phyloP scores from a whole-genome alignment of 1,140 invertebrate genomes.

The Rhizoglyphus robini region DNA sequence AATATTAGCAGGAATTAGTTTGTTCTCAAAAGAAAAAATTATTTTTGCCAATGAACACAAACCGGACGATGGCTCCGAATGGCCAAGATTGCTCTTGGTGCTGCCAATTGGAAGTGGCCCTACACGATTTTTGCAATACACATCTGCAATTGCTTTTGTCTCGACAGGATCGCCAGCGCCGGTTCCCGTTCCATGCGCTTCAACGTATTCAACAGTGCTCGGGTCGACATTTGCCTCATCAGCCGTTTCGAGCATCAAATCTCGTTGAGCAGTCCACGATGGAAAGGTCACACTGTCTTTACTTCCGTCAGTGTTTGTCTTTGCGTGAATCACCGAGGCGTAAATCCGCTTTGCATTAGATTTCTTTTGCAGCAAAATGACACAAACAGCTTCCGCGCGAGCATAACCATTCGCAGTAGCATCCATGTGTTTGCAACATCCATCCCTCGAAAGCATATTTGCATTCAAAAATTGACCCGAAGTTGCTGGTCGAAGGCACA shows the following conservation, averaged over 20 bases:
- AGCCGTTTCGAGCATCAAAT: conserved; percentile 32
- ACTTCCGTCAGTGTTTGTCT: conserved; percentile 44
- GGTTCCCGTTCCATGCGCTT: conserved; percentile 40
- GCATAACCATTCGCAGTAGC: conserved; percentile 75
- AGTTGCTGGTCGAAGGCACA: conserved; percentile 69
- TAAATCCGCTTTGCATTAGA: conserved; percentile 57
- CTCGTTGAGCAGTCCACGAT: no score
- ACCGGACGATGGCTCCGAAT: conserved; percentile 80
- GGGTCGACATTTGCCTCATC: conserved; percentile 32
- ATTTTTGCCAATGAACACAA: conserved; percentile 75
- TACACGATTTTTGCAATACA: conserved; percentile 60
- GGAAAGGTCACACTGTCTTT: conserved; percentile 36
- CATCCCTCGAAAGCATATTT: conserved; percentile 75
- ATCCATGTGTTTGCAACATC: conserved; percentile 87
- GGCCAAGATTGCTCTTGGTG: conserved; percentile 95
- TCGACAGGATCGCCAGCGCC: conserved; percentile 88
- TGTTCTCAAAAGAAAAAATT: conserved; percentile 72
- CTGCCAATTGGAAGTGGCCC: conserved; percentile 76
- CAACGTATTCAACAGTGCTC: conserved; percentile 33
- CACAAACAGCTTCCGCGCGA: conserved; percentile 43
- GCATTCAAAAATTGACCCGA: conserved; percentile 85
- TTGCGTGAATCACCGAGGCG: conserved; percentile 53
- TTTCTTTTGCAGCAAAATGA: conserved; percentile 40
- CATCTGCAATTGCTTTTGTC: conserved; percentile 75
- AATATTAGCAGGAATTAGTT: conserved; percentile 73